Evolutionary conservation across 2,888 invertebrate species (phyloP), one percentile per base, ranked within the genome.

Genomic region (Orthonevra nobilis): DNA sequence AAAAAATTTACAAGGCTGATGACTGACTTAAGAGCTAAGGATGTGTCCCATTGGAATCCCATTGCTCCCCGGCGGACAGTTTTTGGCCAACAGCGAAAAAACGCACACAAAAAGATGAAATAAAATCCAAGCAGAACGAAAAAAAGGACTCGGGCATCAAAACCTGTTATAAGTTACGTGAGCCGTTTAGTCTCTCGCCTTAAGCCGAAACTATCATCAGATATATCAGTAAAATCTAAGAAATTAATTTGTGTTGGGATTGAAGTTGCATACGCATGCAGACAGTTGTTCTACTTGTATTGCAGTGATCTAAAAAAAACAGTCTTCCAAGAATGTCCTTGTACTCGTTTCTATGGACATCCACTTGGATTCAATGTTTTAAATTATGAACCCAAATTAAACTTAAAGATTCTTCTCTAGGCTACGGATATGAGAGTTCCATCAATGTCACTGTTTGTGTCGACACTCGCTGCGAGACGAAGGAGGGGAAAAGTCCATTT

Each of bases 1-100:
- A n/a, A 30, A 36, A 52, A 44, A 17, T 60, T 52, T 52, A 69
- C 70, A 70, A 70, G 52, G 61, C 60, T 60, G 69, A 34, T 50
- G 68, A 38, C 48, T 50, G 54, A 23, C 48, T 12, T 23, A 14
- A 52, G 40, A 32, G 15, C 23, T n/a, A n/a, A n/a, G n/a, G 26
- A 26, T 5, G 20, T 28, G 7, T 56, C 36, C n/a, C 46, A 15
- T 19, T 19, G 40, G 19, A 14, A 15, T 40, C 40, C 17, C 56
- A 15, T 38, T n/a, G 30, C 17, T 26, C 34, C 12, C 34, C 23
- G n/a, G n/a, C n/a, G n/a, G n/a, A 23, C 23, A 4, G 3, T 5
- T 5, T 23, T 23, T 23, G n/a, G n/a, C n/a, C 23, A 23, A 4
- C 5, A 3, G 23, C 23, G 10, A 26, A 26, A 26, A 32, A 64